These are phyloP conservation scores for Spinus pinus DNA, from an alignment of 2,797 vertebrate species.

Conservation along the genomic window DNA sequence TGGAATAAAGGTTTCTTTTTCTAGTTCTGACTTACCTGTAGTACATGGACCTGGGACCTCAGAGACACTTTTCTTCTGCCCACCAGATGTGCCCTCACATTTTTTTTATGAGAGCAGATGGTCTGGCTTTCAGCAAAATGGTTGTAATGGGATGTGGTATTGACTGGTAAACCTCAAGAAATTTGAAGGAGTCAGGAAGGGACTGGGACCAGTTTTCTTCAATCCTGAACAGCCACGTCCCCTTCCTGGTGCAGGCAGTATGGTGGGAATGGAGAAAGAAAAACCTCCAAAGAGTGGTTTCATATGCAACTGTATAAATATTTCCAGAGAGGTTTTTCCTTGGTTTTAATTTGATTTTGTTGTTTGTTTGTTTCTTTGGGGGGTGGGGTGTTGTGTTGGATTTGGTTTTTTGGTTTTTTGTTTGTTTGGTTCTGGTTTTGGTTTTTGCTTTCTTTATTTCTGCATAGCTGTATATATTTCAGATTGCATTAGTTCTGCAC, in stretches of 20 bases:
- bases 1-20: not conserved
- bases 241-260: not conserved
- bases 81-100: not conserved
- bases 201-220: not conserved
- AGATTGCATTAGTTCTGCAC: not conserved
- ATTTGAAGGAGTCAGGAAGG: not conserved
- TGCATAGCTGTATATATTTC: not conserved
- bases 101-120: not conserved
- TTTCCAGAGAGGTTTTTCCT: not conserved
- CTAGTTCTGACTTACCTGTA: not conserved
- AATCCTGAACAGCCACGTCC: not conserved
- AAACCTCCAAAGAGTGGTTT: not conserved
- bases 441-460: not conserved
- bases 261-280: not conserved
- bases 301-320: not conserved
- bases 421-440: not conserved
- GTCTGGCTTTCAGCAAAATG: not conserved
- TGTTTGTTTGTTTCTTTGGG: not conserved
- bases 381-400: accelerated
- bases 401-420: not conserved
- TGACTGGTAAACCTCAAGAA: not conserved
- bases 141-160: not conserved
- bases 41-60: not conserved
- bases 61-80: not conserved
- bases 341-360: not conserved